Evolutionary conservation across 2,113 vertebrate species (phyloP).

Genomic region (Thermophis baileyi): DNA sequence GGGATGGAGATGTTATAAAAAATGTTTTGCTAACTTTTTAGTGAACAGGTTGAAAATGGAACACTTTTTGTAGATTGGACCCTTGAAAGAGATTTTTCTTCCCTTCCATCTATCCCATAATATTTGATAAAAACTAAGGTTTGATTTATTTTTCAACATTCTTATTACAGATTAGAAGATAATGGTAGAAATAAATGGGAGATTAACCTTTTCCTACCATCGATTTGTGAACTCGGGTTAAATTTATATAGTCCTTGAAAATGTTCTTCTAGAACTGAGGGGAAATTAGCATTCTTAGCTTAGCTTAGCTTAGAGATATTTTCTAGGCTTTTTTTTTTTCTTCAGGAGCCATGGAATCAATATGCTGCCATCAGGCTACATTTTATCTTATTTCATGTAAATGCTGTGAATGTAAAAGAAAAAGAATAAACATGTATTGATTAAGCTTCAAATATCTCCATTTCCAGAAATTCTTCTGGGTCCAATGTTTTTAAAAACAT

Average conservation of each 20-base stretch:
- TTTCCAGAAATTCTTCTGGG: not conserved
- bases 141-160: not conserved
- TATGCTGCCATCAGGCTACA: not conserved
- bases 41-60: constrained; percentile 39
- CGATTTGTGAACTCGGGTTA: constrained; percentile 14
- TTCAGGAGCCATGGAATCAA: not conserved
- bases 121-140: constrained; percentile 57
- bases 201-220: constrained; percentile 40
- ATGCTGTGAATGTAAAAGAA: not conserved
- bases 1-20: constrained; percentile 37
- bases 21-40: constrained; percentile 7
- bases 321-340: not conserved
- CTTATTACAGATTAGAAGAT: constrained; percentile 25
- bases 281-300: constrained; percentile 5
- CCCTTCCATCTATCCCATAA: not conserved
- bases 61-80: constrained; percentile 26
- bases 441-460: not conserved
- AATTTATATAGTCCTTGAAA: constrained; percentile 1
- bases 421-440: not conserved
- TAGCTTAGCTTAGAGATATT: constrained; percentile 22
- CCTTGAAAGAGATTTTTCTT: constrained; percentile 19
- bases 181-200: constrained; percentile 32
- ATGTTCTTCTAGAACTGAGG: not conserved
- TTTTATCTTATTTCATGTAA: not conserved
- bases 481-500: not conserved